These are phyloP conservation scores for Ceratosolen solmsi DNA, from an alignment of 1,140 invertebrate species.

Conservation along the genomic window DNA sequence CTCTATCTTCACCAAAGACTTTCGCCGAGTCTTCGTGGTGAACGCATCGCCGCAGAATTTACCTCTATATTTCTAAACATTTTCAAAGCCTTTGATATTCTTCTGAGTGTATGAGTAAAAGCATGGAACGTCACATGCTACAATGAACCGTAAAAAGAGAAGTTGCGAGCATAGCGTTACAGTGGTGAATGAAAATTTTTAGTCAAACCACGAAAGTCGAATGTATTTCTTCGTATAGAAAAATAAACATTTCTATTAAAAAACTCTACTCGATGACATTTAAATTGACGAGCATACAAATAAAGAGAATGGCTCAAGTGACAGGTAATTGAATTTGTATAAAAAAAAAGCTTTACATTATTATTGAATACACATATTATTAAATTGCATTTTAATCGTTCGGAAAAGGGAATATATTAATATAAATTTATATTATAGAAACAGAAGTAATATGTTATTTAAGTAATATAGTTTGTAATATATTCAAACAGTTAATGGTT, in stretches of 20 bases:
- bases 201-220: background rate
- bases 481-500: too few relatives aligned
- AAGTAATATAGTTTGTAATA: too few relatives aligned
- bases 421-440: too few relatives aligned
- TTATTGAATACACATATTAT: too few relatives aligned
- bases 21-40: background rate
- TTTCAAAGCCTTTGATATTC: background rate
- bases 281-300: background rate
- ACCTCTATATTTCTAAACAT: background rate
- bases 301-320: too few relatives aligned
- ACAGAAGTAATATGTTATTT: too few relatives aligned
- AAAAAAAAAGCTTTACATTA: too few relatives aligned
- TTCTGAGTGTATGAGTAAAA: background rate
- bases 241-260: background rate
- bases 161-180: background rate
- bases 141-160: background rate
- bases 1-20: background rate
- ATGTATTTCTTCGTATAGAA: background rate
- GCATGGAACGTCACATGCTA: background rate
- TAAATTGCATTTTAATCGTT: too few relatives aligned
- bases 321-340: too few relatives aligned
- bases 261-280: background rate
- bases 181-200: background rate
- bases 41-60: background rate
- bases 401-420: too few relatives aligned